Evolutionary conservation across 35 echinoderm and acorn worm genomes (phyloP).

Genomic region (Apostichopus parvimensis): DNA sequence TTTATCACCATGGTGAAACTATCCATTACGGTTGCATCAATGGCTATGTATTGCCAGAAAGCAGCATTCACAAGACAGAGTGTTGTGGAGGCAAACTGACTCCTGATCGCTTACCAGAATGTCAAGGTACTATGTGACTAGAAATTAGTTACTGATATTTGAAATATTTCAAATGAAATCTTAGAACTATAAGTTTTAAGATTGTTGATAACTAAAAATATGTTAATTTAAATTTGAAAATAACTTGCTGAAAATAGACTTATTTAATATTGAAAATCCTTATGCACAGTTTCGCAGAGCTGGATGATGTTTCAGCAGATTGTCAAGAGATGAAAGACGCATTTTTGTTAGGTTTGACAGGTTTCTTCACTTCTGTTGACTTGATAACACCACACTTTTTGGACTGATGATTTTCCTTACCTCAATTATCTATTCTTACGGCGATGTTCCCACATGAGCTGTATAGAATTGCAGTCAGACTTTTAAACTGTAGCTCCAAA

Average conservation of each 20-base stretch:
- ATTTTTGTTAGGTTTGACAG: no score
- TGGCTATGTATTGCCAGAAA: neutral
- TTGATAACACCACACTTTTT: no score
- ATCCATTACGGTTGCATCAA: neutral
- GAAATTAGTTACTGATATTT: neutral
- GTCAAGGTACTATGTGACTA: neutral
- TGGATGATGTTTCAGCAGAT: no score
- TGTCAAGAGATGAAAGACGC: no score
- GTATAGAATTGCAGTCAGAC: no score
- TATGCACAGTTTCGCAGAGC: no score
- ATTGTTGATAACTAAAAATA: neutral
- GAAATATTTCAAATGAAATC: neutral
- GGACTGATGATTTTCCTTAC: no score
- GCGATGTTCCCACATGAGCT: no score
- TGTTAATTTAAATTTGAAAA: neutral
- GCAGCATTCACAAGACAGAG: neutral
- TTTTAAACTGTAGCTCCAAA: no score
- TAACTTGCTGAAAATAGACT: neutral
- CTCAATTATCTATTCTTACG: no score
- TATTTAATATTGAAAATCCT: no score
- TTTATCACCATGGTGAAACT: neutral
- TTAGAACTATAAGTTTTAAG: neutral
- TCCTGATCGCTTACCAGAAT: neutral
- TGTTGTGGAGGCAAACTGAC: neutral
- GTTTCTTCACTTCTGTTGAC: no score